phyloP scores from a whole-genome alignment of 2,888 invertebrate species.

The Agrochola macilenta region DNA sequence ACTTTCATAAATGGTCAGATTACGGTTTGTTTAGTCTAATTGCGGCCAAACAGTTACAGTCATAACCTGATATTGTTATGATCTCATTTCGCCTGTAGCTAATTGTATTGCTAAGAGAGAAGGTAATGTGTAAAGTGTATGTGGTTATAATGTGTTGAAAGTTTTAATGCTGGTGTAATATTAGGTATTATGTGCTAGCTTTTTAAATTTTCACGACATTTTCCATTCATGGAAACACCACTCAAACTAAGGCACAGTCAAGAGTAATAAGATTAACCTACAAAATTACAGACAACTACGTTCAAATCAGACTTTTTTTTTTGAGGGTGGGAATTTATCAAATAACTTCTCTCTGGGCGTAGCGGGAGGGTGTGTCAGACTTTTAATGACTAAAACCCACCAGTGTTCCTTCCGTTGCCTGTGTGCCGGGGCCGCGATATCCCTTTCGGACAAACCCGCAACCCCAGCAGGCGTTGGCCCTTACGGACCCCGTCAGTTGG shows the following conservation, averaged over 20 bases:
- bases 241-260: no score
- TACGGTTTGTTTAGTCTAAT: slow-evolving; percentile 60
- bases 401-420: no score
- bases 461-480: no score
- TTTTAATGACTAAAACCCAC: no score
- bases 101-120: slow-evolving; percentile 35
- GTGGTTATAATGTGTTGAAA: slow-evolving; percentile 20
- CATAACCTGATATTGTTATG: slow-evolving; percentile 53
- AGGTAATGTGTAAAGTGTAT: slow-evolving; percentile 26
- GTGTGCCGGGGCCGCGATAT: no score
- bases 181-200: background rate
- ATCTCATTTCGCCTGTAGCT: slow-evolving; percentile 47
- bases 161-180: slow-evolving; percentile 29
- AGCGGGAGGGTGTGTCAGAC: no score
- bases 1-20: slow-evolving; percentile 26
- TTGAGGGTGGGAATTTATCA: no score
- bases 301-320: background rate
- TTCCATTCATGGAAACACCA: background rate
- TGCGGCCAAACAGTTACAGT: slow-evolving; percentile 34
- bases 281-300: background rate
- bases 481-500: no score
- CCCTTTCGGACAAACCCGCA: no score
- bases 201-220: background rate
- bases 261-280: no score
- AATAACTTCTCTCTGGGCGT: no score